These are phyloP conservation scores for Lamellibrachia satsuma DNA, from an alignment of 2,888 invertebrate species.

Conservation along the genomic window DNA sequence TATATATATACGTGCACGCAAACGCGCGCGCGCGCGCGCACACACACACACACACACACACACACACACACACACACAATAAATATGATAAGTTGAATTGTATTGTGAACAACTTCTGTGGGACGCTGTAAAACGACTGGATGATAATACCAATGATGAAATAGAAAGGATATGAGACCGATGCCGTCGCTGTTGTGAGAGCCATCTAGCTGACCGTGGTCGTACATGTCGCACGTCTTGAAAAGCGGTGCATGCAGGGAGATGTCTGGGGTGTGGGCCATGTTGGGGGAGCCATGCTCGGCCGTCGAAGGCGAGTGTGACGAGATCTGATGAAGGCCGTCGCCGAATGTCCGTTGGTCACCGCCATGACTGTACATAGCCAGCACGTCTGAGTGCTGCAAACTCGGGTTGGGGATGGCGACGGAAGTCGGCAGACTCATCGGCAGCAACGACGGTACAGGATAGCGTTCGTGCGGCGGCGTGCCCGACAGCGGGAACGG, in stretches of 20 bases:
- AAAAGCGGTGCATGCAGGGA: slow-evolving; percentile 27
- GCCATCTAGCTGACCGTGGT: slow-evolving; percentile 28
- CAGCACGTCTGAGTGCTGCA: slow-evolving; percentile 71
- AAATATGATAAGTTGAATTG: too few species aligned
- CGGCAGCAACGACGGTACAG: slow-evolving; percentile 57
- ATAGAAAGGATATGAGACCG: slow-evolving; percentile 41
- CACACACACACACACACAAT: too few species aligned
- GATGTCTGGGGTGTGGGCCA: slow-evolving; percentile 48
- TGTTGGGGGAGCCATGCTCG: slow-evolving; percentile 46
- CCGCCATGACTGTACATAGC: slow-evolving; percentile 64
- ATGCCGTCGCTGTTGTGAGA: slow-evolving; percentile 36
- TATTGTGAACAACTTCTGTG: too few species aligned
- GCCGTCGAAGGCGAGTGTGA: slow-evolving; percentile 46
- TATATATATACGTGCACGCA: neutral
- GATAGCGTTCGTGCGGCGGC: slow-evolving; percentile 24
- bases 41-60: too few species aligned
- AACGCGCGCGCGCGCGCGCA: rapidly evolving
- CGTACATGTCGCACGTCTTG: slow-evolving; percentile 30
- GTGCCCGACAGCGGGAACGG: slow-evolving; percentile 24
- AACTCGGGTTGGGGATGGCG: slow-evolving; percentile 94
- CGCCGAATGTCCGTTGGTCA: slow-evolving; percentile 13
- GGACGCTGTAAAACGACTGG: too few species aligned
- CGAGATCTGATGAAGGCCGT: slow-evolving; percentile 29
- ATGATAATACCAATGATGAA: neutral
- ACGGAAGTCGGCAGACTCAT: slow-evolving; percentile 89